Conservation (phyloP, 1,140 invertebrate species). For the Nixonia krombeini region DNA sequence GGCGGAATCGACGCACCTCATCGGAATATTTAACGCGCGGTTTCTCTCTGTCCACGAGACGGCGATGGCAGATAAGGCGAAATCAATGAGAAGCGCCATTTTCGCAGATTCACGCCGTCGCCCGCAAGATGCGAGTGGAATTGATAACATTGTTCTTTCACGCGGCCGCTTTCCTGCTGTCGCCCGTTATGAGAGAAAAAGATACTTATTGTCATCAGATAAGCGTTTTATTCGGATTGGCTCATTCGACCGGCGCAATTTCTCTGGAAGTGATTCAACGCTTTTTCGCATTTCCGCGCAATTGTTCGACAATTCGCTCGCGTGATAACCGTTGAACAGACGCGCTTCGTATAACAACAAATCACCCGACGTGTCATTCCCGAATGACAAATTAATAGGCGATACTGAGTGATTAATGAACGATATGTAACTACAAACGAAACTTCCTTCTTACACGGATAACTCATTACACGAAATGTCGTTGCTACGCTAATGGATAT, state of each 20-base stretch:
- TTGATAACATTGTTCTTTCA: slow-evolving; percentile 28
- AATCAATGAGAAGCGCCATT: slow-evolving; percentile 34
- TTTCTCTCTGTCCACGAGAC: slow-evolving; percentile 4
- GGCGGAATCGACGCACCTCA: not conserved
- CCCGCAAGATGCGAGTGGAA: slow-evolving; percentile 6
- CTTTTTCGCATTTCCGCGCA: slow-evolving; percentile 15
- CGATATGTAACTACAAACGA: too few species aligned
- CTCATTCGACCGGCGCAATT: slow-evolving; percentile 9
- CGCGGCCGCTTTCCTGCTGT: slow-evolving; percentile 22
- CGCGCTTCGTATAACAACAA: too few species aligned
- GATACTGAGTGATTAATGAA: too few species aligned
- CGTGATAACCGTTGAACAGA: not conserved
- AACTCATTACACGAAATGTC: too few species aligned
- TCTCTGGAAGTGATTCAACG: slow-evolving; percentile 22
- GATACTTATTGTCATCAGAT: slow-evolving; percentile 13
- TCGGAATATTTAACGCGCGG: not conserved
- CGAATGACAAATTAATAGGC: too few species aligned
- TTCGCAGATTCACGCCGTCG: slow-evolving; percentile 24
- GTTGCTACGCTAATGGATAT: too few species aligned
- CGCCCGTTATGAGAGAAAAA: slow-evolving; percentile 11
- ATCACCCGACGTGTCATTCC: too few species aligned
- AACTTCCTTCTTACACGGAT: too few species aligned
- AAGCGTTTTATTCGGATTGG: slow-evolving; percentile 20
- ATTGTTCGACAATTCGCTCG: slow-evolving; percentile 19
- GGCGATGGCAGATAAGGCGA: slow-evolving; percentile 22